Base-by-base conservation (phyloP, 2,888 invertebrate species). In the Agrenia bidenticulata region DNA sequence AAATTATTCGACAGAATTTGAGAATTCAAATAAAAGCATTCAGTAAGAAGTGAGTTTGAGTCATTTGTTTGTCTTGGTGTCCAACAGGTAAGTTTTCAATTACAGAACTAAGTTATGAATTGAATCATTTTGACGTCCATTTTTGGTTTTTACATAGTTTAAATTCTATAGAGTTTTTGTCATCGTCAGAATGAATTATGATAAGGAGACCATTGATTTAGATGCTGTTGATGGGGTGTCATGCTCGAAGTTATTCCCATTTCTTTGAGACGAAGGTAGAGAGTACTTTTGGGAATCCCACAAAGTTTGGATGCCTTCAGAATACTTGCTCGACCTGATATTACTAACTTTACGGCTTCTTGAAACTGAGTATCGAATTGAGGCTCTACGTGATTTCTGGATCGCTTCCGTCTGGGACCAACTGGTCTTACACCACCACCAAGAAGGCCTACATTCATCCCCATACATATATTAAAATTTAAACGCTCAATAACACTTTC, bases 281-380 rank as follows among this genome's bases (percentile, higher is more conserved):
- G 60, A n/a, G 73, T 73, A 63, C 70, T 70, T 64, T 73, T 73
- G 49, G 73, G 73, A 69, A 73, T 73, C 58, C 69, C 72, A 63
- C 72, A 72, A 21, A 73, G 32, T 61, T 73, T 72, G 2, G 68
- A 63, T 56, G 72, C 72, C 56, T 67, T 70, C 63, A 73, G 65
- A 65, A 73, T 73, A n/a, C 69, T 69, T 27, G 69, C 69, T 67
- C 66, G 61, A 21, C 73, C 73, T 53, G 71, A 51, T 15, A 63
- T 66, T 51, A 73, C 70, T 65, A 73, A 68, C 45, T 68, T 64
- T 39, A 73, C 66, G 23, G 73, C 73, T 58, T 72, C 67, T 63
- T 70, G 69, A 63, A 72, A 73, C 64, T 71, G 67, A 66, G 64
- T 57, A 62, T 72, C 72, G 61, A 66, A 63, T 50, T 67, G 60